Conservation (phyloP, 2,797 vertebrate species). For the Morus bassanus region DNA sequence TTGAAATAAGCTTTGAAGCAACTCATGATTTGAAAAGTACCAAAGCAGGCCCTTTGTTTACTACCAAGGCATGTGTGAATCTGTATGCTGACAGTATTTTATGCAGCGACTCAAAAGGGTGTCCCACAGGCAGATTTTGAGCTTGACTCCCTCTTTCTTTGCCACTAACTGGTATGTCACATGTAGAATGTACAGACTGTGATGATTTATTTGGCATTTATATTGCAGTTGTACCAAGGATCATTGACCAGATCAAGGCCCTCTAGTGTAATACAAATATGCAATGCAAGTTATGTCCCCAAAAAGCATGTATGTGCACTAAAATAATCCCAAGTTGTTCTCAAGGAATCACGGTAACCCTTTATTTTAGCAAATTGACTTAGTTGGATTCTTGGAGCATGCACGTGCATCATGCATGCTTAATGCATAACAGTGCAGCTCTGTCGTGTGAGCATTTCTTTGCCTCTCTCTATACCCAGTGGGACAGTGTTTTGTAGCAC, state of each 20-base stretch:
- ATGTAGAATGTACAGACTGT: not conserved
- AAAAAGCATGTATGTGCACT: not conserved
- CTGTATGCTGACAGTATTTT: not conserved
- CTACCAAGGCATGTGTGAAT: not conserved
- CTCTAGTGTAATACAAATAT: not conserved
- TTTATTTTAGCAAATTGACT: not conserved
- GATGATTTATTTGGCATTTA: not conserved
- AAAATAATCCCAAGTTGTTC: not conserved
- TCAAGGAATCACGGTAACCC: not conserved
- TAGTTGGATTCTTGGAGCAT: not conserved
- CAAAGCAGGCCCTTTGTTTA: not conserved
- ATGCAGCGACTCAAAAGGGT: not conserved
- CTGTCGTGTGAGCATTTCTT: not conserved
- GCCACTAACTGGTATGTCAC: not conserved
- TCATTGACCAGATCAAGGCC: not conserved
- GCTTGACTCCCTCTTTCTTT: not conserved
- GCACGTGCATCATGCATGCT: not conserved
- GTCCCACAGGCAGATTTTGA: not conserved
- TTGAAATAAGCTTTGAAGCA: not conserved
- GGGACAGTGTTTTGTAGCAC: not conserved
- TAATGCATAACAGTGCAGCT: not conserved
- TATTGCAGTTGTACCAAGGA: not conserved
- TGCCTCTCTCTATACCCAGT: not conserved
- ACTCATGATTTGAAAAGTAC: not conserved
- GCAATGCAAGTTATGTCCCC: not conserved